phyloP scores from a whole-genome alignment of 2,888 invertebrate genomes.

The Drosophila peninsularis region DNA sequence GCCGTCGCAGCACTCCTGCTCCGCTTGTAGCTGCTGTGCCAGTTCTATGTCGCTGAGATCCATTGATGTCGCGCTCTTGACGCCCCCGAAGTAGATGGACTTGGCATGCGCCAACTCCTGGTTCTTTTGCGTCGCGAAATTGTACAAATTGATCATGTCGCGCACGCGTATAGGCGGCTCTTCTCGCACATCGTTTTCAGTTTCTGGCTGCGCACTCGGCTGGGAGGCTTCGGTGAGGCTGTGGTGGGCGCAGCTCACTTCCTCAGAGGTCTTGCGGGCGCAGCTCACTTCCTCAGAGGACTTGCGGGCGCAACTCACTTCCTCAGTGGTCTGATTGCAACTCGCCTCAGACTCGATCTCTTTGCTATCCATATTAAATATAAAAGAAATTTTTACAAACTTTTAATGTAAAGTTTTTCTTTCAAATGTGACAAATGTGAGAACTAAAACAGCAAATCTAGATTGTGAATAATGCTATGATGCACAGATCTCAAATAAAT shows the following conservation, averaged over 20 bases:
- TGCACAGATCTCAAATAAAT: constrained; percentile 3
- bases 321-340: constrained; percentile 32
- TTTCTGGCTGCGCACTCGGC: constrained; percentile 7
- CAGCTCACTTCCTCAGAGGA: constrained; percentile 52
- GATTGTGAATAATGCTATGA: constrained; percentile 23
- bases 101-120: constrained; percentile 71
- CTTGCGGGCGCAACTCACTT: constrained; percentile 59
- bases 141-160: constrained; percentile 82
- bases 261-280: constrained; percentile 48
- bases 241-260: constrained; percentile 60
- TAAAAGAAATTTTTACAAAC: constrained; percentile 25
- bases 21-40: constrained; percentile 8
- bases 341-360: constrained; percentile 29
- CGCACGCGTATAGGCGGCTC: constrained; percentile 73
- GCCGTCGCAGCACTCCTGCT: constrained; percentile 39
- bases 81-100: constrained; percentile 70
- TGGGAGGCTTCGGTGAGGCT: constrained; percentile 41
- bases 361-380: constrained; percentile 38
- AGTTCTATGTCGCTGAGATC: constrained; percentile 15
- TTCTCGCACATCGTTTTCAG: constrained; percentile 3
- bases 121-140: constrained; percentile 71
- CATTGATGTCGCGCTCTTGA: constrained; percentile 16
- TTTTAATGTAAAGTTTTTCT: constrained; percentile 35
- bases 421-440: constrained; percentile 46
- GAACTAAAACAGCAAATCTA: constrained; percentile 45